Base-by-base conservation (phyloP, 2,113 vertebrate genomes). In the Corynorhinus townsendii region DNA sequence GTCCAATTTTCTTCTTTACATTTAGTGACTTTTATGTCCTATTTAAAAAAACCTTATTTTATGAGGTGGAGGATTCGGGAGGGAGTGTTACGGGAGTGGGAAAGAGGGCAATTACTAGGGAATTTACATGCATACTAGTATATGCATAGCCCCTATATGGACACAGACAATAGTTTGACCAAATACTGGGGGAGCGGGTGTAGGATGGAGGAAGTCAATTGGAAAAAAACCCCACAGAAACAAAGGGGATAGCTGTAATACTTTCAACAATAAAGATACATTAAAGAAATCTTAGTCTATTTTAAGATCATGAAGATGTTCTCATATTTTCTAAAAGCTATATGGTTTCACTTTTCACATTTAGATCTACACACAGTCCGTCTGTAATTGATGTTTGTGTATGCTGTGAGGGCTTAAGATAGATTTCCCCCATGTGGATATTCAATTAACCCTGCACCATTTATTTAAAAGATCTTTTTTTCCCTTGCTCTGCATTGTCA, bases 341-440 rank as follows among this genome's bases (percentile, higher is more conserved):
- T 93, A 30, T 82, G 85, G 52, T 49, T 52, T 85, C 85, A n/a
- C n/a, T n/a, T 80, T 95, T 88, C 22, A 94, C 12, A 15, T 43
- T n/a, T 80, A 84, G 28, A 71, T 81, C 15, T 82, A 12, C 1
- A 52, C 33, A n/a, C 14, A 68, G 35, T 45, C 7, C 11, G 52
- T 80, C 40, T 87, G 52, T 30, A 87, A 76, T 66, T 71, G 30
- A 28, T 45, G 8, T 76, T 86, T 79, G 33, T 59, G 24, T 94
- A 49, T 84, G 52, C 33, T 59, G 10, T 62, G 59, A 81, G 6
- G 47, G 16, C 19, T 72, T 38, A 86, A 82, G 59, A 69, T 77
- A 26, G 30, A 17, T 52, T 81, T 90, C n/a, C 35, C 28, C 83
- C 5, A 54, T 75, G 40, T 24, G 62, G 40, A 45, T 82, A 47